A percentile compares a stretch with the other conserved stretches of the same genome.
Conservation (phyloP, 2,113 vertebrate species). For the Podarcis muralis region DNA sequence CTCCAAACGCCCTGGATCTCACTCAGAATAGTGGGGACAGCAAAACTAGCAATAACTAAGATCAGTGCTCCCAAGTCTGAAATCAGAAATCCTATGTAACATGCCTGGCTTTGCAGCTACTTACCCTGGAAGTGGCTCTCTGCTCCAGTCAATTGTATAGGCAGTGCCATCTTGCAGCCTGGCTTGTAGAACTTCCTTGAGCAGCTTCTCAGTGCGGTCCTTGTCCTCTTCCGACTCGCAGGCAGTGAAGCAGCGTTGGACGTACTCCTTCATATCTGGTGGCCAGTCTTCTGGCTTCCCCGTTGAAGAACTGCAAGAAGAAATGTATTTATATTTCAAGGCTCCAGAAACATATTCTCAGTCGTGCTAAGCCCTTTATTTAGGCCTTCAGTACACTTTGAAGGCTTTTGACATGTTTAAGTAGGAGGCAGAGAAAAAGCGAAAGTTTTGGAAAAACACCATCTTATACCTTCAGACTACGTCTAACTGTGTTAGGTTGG, state of each 20-base stretch:
- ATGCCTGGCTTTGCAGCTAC: not conserved
- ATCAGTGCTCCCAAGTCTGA: too few species aligned
- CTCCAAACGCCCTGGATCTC: not conserved
- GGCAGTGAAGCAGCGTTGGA: slow-evolving; percentile 91
- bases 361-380: not conserved
- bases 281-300: slow-evolving; percentile 91
- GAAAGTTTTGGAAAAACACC: not conserved
- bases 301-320: not conserved
- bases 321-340: not conserved
- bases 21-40: not conserved
- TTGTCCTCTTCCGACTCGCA: slow-evolving; percentile 93
- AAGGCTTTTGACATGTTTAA: not conserved
- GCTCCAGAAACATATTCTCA: not conserved
- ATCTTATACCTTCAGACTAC: not conserved
- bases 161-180: slow-evolving; percentile 91
- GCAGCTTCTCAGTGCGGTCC: slow-evolving; percentile 89
- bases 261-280: slow-evolving; percentile 93
- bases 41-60: not conserved
- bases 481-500: not conserved
- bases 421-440: not conserved
- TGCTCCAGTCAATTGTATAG: slow-evolving; percentile 92
- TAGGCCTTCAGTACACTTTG: too few species aligned
- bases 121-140: slow-evolving; percentile 85
- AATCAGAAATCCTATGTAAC: not conserved
- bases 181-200: slow-evolving; percentile 91